Percentiles rank a stretch among this genome's conserved stretches.
Evolutionary conservation across 1,140 invertebrate genomes (phyloP).

Genomic region (Drosophila insularis): DNA sequence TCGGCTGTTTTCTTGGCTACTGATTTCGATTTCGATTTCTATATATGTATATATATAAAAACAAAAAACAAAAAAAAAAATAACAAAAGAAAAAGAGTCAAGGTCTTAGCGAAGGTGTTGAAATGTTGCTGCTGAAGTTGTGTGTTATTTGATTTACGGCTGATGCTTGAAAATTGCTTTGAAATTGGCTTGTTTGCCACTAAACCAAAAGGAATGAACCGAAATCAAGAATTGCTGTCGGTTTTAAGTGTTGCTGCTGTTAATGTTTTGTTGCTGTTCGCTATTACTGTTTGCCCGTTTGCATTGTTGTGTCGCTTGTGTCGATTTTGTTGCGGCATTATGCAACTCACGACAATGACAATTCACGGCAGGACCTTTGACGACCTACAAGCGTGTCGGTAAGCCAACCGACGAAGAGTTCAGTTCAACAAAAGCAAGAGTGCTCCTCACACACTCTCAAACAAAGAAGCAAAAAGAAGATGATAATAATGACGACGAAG

Average conservation of each 20-base stretch:
- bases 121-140: conserved; percentile 62
- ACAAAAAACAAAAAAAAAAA: conserved; percentile 16
- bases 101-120: conserved; percentile 79
- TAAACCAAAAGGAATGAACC: conserved; percentile 61
- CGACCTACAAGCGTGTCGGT: conserved; percentile 80
- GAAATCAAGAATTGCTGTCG: conserved; percentile 59
- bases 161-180: conserved; percentile 75
- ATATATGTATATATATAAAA: conserved; percentile 18
- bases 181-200: conserved; percentile 52
- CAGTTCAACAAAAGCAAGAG: conserved; percentile 18
- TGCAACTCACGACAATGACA: conserved; percentile 82
- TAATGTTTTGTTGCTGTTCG: conserved; percentile 14
- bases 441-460: conserved; percentile 47
- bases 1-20: conserved; percentile 50
- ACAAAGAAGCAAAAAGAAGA: conserved; percentile 15
- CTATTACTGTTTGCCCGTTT: conserved; percentile 6
- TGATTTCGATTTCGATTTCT: conserved; percentile 72
- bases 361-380: conserved; percentile 82
- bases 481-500: neutral
- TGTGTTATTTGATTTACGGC: conserved; percentile 73
- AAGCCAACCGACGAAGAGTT: conserved; percentile 25
- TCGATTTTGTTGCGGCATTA: conserved; percentile 63
- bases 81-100: conserved; percentile 47
- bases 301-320: conserved; percentile 73
- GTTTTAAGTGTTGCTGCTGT: conserved; percentile 5